A percentile compares a stretch with the other conserved stretches of the same genome.
These are phyloP conservation scores for Scortum barcoo DNA, from an alignment of 2,113 vertebrate genomes.

Conservation along the genomic window DNA sequence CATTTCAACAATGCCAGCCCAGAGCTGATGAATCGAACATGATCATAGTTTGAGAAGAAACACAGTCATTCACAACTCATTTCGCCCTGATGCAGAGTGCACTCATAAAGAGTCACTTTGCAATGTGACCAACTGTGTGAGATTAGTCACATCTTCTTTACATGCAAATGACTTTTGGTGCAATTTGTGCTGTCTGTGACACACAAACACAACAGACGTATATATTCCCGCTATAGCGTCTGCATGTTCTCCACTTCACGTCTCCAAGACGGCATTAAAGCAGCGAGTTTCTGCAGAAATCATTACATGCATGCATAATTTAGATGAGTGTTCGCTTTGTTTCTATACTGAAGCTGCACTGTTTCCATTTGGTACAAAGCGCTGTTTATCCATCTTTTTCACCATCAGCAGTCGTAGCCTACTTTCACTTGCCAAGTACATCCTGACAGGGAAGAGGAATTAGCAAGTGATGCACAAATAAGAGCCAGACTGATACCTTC, in stretches of 20 bases:
- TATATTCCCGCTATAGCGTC: conserved; percentile 21
- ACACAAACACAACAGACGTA: conserved; percentile 15
- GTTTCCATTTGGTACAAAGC: conserved; percentile 33
- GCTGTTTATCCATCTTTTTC: conserved; percentile 37
- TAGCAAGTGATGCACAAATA: conserved; percentile 20
- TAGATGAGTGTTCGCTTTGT: conserved; percentile 39
- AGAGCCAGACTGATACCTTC: neutral
- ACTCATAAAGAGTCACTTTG: neutral
- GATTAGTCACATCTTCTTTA: conserved; percentile 21
- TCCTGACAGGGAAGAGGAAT: conserved; percentile 39
- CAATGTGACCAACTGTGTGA: neutral
- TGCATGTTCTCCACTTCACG: neutral
- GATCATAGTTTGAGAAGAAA: too few species aligned
- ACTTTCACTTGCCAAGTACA: conserved; percentile 40
- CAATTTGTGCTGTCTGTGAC: neutral
- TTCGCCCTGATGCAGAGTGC: fast-evolving
- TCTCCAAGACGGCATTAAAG: neutral
- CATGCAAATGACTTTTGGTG: conserved; percentile 33
- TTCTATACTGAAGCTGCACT: conserved; percentile 4
- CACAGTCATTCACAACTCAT: neutral
- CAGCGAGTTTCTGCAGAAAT: neutral
- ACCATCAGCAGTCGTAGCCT: conserved; percentile 11
- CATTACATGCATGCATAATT: conserved; percentile 57
- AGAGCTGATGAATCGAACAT: neutral
- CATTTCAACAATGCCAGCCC: neutral